Conservation (phyloP, 2,797 vertebrate species). For the Anguilla obscura region DNA sequence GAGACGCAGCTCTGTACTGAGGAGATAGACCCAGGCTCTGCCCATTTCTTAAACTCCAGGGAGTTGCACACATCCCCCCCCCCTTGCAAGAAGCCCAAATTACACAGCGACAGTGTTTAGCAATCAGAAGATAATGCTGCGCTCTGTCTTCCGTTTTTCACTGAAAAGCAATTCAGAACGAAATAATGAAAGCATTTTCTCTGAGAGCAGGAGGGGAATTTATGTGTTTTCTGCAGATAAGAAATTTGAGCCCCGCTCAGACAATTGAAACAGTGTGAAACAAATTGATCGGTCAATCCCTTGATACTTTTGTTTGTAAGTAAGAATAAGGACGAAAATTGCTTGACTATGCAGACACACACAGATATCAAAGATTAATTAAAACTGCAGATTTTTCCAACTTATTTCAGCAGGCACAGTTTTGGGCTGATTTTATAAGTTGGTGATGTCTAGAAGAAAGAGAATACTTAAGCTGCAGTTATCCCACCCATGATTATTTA, state of each 20-base stretch:
- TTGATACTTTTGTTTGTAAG: slow-evolving; percentile 59
- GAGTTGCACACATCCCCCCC: slow-evolving; percentile 43
- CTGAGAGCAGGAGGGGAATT: slow-evolving; percentile 59
- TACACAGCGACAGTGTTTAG: slow-evolving; percentile 63
- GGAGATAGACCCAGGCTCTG: slow-evolving; percentile 46
- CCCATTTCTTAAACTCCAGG: slow-evolving; percentile 55
- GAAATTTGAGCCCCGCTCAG: slow-evolving; percentile 60
- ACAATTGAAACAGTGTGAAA: slow-evolving; percentile 58
- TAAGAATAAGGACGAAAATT: slow-evolving; percentile 54
- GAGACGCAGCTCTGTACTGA: slow-evolving; percentile 46
- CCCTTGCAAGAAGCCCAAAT: slow-evolving; percentile 50
- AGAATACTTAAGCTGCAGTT: slow-evolving; percentile 50
- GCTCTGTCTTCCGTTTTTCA: slow-evolving; percentile 51
- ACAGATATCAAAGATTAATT: slow-evolving; percentile 52
- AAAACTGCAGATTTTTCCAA: slow-evolving; percentile 40
- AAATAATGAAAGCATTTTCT: slow-evolving; percentile 63
- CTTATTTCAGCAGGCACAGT: not conserved
- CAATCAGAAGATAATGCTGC: slow-evolving; percentile 60
- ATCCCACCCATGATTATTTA: slow-evolving; percentile 52
- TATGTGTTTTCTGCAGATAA: slow-evolving; percentile 70
- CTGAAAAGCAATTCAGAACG: slow-evolving; percentile 60
- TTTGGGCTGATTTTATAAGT: not conserved
- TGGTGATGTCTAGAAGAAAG: not conserved
- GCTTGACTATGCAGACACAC: slow-evolving; percentile 55
- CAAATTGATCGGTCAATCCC: slow-evolving; percentile 67